Conservation (phyloP, 2,113 vertebrate genomes). For the Emydura subglobosa region DNA sequence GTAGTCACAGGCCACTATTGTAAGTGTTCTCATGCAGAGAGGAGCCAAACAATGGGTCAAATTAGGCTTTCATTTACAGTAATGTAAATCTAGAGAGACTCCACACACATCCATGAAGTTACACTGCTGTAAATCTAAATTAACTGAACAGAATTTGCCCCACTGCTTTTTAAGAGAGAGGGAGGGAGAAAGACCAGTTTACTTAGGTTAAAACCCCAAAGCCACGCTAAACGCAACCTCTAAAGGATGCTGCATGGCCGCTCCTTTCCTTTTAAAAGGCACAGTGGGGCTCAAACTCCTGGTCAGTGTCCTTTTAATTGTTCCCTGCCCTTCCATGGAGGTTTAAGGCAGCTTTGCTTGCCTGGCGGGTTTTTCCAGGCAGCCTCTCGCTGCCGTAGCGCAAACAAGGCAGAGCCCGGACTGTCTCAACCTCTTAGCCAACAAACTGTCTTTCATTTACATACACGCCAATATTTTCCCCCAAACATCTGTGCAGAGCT, state of each 20-base stretch:
- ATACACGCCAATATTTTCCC: background rate
- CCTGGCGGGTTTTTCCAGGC: conserved; percentile 52
- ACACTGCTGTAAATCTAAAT: background rate
- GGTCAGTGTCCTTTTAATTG: conserved; percentile 20
- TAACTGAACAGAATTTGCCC: background rate
- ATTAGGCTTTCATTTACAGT: background rate
- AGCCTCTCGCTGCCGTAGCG: background rate
- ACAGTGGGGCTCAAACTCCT: background rate
- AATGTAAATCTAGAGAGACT: background rate
- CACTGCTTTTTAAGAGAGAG: background rate
- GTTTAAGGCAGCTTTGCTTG: conserved; percentile 31
- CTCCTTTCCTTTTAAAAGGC: background rate
- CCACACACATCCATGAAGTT: background rate
- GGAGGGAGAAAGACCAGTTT: background rate
- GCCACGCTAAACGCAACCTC: background rate
- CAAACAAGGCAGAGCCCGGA: conserved; percentile 2
- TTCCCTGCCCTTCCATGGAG: conserved; percentile 4
- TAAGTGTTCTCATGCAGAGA: background rate
- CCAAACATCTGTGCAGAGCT: background rate
- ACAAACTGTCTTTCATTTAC: background rate
- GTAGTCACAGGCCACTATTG: background rate
- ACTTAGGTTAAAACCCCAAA: background rate
- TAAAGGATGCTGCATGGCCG: background rate
- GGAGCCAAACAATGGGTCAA: background rate
- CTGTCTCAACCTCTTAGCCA: conserved; percentile 11